Base-by-base conservation (phyloP, 2,113 vertebrate species). In the Orthonyx spaldingii region DNA sequence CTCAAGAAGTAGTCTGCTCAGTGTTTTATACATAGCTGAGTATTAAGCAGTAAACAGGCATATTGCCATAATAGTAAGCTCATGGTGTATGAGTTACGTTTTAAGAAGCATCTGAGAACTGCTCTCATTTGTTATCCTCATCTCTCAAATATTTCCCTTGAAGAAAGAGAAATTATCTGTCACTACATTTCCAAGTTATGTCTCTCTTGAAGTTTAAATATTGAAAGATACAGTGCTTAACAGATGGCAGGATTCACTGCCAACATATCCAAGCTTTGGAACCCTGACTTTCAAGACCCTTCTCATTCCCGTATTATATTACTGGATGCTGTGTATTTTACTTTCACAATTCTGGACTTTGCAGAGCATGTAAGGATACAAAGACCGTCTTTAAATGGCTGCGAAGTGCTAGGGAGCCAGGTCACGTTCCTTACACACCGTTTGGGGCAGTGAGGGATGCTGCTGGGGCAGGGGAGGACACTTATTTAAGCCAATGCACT, bases 371-470 rank as follows among this genome's bases (percentile, higher is more conserved):
- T 35, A 37, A 44, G 33, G 22, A n/a, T 11, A 42, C 20, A 59
- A 63, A 90, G 33, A 39, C 16, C 14, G 7, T 49, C 53, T 72
- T 56, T 46, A 52, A 83, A 52, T 27, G 32, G 28, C 46, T 88
- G 11, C 18, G 4, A 74, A 84, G 41, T 32, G 66, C 44, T 49
- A 46, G 65, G 39, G 27, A 80, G n/a, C 32, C 72, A 87, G 39
- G 19, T 63, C 59, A 33, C 42, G 53, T 21, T 84, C 53, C 63
- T 79, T 24, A 60, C 37, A 30, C 59, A 18, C 14, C 52, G 23
- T 24, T 2, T 59, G 28, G 44, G 44, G 33, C 0, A 0, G 6
- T 37, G 68, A 55, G 75, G 20, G 49, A 56, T 3, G 6, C 26
- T 63, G 50, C 50, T 35, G 49, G 30, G 42, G 24, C 8, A 7